These are phyloP conservation scores for Acyrthosiphon pisum DNA, from an alignment of 1,140 invertebrate genomes.

Conservation along the genomic window DNA sequence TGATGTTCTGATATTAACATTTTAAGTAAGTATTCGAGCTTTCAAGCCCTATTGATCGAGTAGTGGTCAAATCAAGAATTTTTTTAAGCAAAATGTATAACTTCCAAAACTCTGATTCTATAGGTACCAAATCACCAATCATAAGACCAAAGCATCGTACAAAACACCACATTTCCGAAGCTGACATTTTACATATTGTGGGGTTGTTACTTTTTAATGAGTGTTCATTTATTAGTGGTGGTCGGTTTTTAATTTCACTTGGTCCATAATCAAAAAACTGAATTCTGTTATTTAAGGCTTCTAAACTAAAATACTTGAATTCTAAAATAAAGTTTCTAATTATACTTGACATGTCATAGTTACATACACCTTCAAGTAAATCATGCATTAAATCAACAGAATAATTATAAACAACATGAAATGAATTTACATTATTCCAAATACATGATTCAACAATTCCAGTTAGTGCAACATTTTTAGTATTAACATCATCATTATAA, in stretches of 20 bases:
- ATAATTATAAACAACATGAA: no score
- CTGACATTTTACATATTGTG: neutral
- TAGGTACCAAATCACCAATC: neutral
- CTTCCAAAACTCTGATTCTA: neutral
- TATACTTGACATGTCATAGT: no score
- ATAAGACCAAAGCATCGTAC: neutral
- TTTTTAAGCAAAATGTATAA: neutral
- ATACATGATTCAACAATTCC: no score
- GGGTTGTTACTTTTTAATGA: neutral
- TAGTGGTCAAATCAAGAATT: neutral
- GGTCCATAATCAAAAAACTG: neutral
- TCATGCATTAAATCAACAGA: no score
- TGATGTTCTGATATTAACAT: neutral
- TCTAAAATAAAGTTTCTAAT: no score
- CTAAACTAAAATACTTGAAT: neutral
- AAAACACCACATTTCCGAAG: neutral
- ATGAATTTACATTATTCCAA: no score
- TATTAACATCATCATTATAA: no score
- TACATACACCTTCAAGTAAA: no score
- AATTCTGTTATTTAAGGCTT: neutral
- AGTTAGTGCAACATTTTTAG: no score
- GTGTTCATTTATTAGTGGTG: neutral
- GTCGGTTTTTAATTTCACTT: neutral
- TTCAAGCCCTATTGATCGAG: neutral
- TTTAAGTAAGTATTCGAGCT: neutral